Conservation (phyloP, 2,888 invertebrate genomes). For the Reticulitermes lucifugus region DNA sequence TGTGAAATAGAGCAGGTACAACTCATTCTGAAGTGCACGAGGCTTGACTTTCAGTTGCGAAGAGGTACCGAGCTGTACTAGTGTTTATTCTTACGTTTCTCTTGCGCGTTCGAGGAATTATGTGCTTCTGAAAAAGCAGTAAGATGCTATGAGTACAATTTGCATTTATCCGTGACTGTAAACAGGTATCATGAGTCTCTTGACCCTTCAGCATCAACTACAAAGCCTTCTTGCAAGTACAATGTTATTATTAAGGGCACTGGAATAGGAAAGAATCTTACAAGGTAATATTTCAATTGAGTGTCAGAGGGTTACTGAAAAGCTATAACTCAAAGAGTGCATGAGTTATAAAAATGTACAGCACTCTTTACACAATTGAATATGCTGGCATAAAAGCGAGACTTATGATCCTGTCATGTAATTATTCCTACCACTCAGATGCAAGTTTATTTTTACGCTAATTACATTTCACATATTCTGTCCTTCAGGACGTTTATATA, state of each 20-base stretch:
- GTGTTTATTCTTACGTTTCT: too few species aligned
- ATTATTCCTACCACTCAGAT: too few species aligned
- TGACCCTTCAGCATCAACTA: background rate
- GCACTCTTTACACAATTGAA: background rate
- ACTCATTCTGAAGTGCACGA: too few species aligned
- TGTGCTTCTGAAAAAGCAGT: too few species aligned
- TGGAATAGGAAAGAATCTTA: background rate
- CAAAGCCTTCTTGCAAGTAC: background rate
- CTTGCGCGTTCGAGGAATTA: too few species aligned
- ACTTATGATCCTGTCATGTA: too few species aligned
- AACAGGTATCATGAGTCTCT: background rate
- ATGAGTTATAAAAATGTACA: background rate
- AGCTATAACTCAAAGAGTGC: background rate
- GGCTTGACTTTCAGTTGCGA: too few species aligned
- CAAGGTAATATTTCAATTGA: background rate
- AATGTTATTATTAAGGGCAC: background rate
- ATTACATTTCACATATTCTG: too few species aligned
- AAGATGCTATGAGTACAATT: background rate
- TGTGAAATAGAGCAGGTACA: too few species aligned
- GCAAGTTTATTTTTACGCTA: too few species aligned
- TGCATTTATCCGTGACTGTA: background rate
- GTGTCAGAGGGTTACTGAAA: background rate
- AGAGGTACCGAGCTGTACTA: too few species aligned
- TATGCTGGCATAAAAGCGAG: background rate
- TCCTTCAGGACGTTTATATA: too few species aligned